phyloP scores from a whole-genome alignment of 2,888 invertebrate species.

The Chloroclysta siterata region DNA sequence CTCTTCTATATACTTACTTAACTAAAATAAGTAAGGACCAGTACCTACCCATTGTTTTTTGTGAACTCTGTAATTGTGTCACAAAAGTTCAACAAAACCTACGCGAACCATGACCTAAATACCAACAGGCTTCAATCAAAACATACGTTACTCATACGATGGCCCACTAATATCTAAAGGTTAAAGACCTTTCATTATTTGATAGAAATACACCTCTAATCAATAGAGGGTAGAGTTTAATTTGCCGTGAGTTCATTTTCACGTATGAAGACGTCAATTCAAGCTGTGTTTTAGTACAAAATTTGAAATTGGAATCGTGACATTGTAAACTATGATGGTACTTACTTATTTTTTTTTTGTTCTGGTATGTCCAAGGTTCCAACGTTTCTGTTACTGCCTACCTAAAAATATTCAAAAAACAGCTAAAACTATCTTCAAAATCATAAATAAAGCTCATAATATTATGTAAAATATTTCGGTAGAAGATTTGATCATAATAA shows the following conservation, averaged over 20 bases:
- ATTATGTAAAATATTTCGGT: background rate
- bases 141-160: conserved; percentile 61
- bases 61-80: conserved; percentile 8
- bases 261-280: conserved; percentile 27
- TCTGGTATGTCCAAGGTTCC: background rate
- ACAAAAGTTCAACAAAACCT: conserved; percentile 20
- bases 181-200: conserved; percentile 59
- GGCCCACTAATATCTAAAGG: conserved; percentile 71
- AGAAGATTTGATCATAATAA: background rate
- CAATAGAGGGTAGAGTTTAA: conserved; percentile 34
- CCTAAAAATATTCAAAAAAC: background rate
- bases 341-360: background rate
- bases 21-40: too few relatives aligned
- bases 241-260: conserved; percentile 28
- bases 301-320: conserved; percentile 8
- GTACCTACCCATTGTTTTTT: conserved; percentile 1
- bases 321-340: background rate
- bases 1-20: too few relatives aligned
- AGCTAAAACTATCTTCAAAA: too few relatives aligned
- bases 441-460: too few relatives aligned
- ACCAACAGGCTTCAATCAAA: conserved; percentile 59
- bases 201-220: conserved; percentile 47
- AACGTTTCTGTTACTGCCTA: background rate
- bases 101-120: conserved; percentile 52
- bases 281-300: conserved; percentile 12